Evolutionary conservation across 2,888 invertebrate genomes (phyloP).

Genomic region (Pseudococcus longispinus): DNA sequence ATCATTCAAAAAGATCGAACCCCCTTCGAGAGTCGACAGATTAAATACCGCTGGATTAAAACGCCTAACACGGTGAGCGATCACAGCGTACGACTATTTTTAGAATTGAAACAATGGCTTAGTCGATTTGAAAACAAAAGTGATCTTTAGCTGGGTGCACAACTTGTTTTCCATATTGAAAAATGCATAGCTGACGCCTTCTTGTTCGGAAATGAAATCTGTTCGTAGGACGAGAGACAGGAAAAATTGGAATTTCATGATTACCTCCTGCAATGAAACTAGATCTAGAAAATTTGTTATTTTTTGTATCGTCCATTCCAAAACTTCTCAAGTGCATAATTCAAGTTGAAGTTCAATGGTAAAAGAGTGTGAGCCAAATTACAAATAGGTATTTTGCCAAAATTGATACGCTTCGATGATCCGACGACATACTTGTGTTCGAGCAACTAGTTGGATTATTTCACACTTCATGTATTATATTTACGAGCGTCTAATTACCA

Average conservation of each 20-base stretch:
- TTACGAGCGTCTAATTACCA: not conserved
- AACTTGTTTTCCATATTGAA: not conserved
- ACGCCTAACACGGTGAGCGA: not conserved
- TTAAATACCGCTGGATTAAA: not conserved
- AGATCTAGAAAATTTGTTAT: not conserved
- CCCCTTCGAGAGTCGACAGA: not conserved
- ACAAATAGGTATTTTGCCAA: constrained; percentile 6
- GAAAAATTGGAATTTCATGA: not conserved
- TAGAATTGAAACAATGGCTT: not conserved
- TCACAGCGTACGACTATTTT: not conserved
- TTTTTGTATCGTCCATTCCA: not conserved
- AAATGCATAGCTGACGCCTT: not conserved
- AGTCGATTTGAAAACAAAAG: not conserved
- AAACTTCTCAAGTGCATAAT: constrained; percentile 17
- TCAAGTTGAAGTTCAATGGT: constrained; percentile 29
- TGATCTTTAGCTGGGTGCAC: not conserved
- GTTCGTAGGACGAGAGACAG: no score
- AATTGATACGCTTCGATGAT: not conserved
- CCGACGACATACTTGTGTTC: not conserved
- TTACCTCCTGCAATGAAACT: not conserved
- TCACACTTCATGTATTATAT: not conserved
- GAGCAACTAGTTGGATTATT: not conserved
- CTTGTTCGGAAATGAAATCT: not conserved
- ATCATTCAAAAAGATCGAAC: not conserved
- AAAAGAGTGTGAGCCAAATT: not conserved